These are phyloP conservation scores for Syrrhaptes paradoxus DNA, from an alignment of 2,113 vertebrate species.

Conservation along the genomic window DNA sequence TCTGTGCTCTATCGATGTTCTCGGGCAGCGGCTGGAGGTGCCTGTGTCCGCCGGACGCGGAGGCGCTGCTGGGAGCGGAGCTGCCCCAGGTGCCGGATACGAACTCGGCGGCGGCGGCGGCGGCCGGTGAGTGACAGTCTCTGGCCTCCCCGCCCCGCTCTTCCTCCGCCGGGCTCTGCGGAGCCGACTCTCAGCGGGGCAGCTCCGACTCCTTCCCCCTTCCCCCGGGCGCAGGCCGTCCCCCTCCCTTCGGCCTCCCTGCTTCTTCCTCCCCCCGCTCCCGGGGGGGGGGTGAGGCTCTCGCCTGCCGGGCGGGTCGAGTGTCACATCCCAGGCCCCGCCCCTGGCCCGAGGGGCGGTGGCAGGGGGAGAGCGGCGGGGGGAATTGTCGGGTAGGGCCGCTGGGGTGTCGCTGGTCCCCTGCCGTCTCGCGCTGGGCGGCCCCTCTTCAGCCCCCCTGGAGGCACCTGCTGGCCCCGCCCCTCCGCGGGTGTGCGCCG, in stretches of 20 bases:
- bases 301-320: not conserved
- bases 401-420: not conserved
- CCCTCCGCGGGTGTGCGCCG: not conserved
- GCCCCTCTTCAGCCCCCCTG: not conserved
- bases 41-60: not conserved
- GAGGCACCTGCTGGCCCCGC: not conserved
- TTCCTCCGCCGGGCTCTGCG: not conserved
- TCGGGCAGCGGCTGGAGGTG: not conserved
- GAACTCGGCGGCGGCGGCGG: not conserved
- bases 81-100: not conserved
- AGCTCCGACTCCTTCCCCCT: not conserved
- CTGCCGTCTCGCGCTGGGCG: too few species aligned
- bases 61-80: slow-evolving; percentile 12
- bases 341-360: not conserved
- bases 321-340: not conserved
- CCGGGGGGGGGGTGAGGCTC: not conserved
- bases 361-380: too few species aligned
- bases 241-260: not conserved
- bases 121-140: slow-evolving; percentile 22
- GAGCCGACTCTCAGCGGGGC: not conserved
- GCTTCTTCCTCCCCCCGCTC: not conserved
- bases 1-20: not conserved
- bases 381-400: not conserved
- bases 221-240: not conserved
- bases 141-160: not conserved